Evolutionary conservation across 2,113 vertebrate genomes (phyloP), one percentile per base, ranked within the genome.

Genomic region (Motacilla alba): DNA sequence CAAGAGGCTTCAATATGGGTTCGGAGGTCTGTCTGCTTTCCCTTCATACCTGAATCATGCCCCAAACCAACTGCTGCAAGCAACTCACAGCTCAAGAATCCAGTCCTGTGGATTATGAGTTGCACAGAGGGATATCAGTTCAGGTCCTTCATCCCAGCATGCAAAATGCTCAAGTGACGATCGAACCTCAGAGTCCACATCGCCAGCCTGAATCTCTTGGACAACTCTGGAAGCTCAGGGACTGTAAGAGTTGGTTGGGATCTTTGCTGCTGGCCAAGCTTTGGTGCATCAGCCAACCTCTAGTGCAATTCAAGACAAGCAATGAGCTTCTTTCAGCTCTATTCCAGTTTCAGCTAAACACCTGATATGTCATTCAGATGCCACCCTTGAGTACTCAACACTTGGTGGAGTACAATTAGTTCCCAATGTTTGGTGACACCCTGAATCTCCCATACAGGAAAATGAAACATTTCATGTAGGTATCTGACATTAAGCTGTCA

Each of bases 391-490:
- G 58, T 41, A 56, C 31, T 87, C 87, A 44, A 6, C 27, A 47
- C 35, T 56, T 46, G 41, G 58, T 69, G 50, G 23, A 80, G n/a
- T 28, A 67, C 70, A 88, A 31, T 76, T 62, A 69, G 58, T 67
- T 91, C 31, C 37, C 60, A 63, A 27, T 83, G 94, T 95, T 94
- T 95, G 90, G 50, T 67, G 85, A 94, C 63, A 79, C 18, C 46
- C 19, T 74, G 17, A 53, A 74, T 76, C 82, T 87, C 17, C 83
- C 41, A 28, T 55, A 83, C 33, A 74, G 68, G 52, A 90, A 92
- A 94, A 74, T 55, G 55, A 93, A 94, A 92, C 92, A 70, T 87
- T 93, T 95, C 93, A 94, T 91, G 31, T 88, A 93, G 93, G 70
- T 69, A 77, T 33, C 44, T 93, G 94, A 90, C 81, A 93, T 73